Conservation (phyloP, 2,888 invertebrate species). For the Kuschelorhynchus macadamiae region DNA sequence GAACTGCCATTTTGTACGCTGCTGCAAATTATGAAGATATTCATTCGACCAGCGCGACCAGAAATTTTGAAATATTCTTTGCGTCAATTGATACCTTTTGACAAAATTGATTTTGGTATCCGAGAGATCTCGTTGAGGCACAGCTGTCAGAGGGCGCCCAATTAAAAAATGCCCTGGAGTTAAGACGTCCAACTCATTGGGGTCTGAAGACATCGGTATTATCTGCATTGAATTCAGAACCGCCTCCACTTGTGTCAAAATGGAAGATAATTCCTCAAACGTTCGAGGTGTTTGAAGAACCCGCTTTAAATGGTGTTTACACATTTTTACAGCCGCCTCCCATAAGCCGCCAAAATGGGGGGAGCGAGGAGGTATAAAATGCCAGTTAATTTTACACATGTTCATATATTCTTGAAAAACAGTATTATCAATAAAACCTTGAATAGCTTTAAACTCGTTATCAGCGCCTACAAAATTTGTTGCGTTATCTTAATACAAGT, state of each 20-base stretch:
- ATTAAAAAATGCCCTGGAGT: constrained; percentile 28
- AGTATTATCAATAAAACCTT: not conserved
- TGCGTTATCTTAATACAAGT: too few species aligned
- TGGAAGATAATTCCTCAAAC: constrained; percentile 25
- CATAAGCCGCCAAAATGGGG: constrained; percentile 26
- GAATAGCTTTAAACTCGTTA: not conserved
- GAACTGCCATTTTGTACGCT: not conserved
- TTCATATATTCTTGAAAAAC: not conserved
- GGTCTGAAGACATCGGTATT: constrained; percentile 9
- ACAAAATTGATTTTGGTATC: not conserved
- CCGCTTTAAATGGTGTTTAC: constrained; percentile 25
- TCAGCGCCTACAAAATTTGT: too few species aligned
- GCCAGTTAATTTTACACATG: constrained; percentile 21
- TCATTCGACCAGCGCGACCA: not conserved
- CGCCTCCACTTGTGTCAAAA: constrained; percentile 17
- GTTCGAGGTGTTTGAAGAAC: not conserved
- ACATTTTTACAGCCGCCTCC: constrained; percentile 21
- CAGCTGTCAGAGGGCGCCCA: constrained; percentile 8
- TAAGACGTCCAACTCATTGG: constrained; percentile 3
- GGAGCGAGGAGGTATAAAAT: constrained; percentile 19
- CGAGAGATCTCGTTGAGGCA: constrained; percentile 3
- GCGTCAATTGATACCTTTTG: not conserved
- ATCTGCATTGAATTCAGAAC: constrained; percentile 13
- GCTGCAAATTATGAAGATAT: not conserved
- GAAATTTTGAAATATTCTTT: constrained; percentile 2